A percentile compares a stretch with the other conserved stretches of the same genome.
Evolutionary conservation across 2,797 vertebrate genomes (phyloP).

Genomic region (Gouania willdenowi): DNA sequence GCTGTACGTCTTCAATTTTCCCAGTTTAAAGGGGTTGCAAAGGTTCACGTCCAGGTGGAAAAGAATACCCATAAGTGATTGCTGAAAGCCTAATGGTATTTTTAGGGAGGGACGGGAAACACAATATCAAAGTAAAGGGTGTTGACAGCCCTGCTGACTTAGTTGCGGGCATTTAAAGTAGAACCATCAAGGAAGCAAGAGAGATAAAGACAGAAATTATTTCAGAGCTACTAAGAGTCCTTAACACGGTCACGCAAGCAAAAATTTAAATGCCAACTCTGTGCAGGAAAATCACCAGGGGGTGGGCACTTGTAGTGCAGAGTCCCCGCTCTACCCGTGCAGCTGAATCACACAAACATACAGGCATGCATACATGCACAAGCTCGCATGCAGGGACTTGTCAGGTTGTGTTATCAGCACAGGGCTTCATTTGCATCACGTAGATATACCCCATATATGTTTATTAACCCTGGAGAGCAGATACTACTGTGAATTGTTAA

Average conservation of each 20-base stretch:
- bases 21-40: slow-evolving; percentile 19
- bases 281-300: slow-evolving; percentile 37
- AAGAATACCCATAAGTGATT: slow-evolving; percentile 30
- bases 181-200: slow-evolving; percentile 1
- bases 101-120: slow-evolving; percentile 16
- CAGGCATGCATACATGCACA: slow-evolving; percentile 12
- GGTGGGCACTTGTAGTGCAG: slow-evolving; percentile 13
- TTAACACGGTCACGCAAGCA: slow-evolving; percentile 37
- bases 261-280: slow-evolving; percentile 50
- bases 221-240: slow-evolving; percentile 12
- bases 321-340: neutral
- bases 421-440: slow-evolving; percentile 23
- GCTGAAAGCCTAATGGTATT: slow-evolving; percentile 8
- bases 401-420: slow-evolving; percentile 25
- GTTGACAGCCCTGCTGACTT: slow-evolving; percentile 9
- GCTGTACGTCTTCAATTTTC: slow-evolving; percentile 8
- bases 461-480: slow-evolving; percentile 16
- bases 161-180: neutral
- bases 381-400: slow-evolving; percentile 28
- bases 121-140: slow-evolving; percentile 3
- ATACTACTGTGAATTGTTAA: slow-evolving; percentile 12
- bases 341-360: slow-evolving; percentile 26
- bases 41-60: slow-evolving; percentile 30
- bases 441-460: slow-evolving; percentile 5
- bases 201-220: slow-evolving; percentile 16